phyloP scores from a whole-genome alignment of 2,888 invertebrate species.

The Laspeyria flexula region DNA sequence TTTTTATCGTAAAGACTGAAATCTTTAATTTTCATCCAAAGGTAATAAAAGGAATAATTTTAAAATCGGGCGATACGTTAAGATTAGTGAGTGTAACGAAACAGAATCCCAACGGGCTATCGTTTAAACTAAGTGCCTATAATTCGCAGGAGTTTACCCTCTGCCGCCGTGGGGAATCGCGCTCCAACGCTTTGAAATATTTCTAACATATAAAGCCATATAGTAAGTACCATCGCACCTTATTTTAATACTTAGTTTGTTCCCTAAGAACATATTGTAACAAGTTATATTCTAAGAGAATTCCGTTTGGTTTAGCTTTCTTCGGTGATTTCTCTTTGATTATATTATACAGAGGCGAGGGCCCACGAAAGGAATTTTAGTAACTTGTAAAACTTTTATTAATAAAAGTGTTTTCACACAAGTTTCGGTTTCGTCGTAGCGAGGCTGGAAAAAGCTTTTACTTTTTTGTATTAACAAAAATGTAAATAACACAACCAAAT shows the following conservation, averaged over 20 bases:
- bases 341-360: conserved; percentile 16
- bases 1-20: not conserved
- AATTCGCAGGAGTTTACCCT: conserved; percentile 81
- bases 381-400: conserved; percentile 28
- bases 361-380: conserved; percentile 19
- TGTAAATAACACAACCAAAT: too few species aligned
- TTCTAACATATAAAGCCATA: conserved; percentile 52
- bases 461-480: not conserved
- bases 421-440: conserved; percentile 9
- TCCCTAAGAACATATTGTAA: not conserved
- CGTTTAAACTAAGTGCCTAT: conserved; percentile 82
- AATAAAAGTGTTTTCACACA: conserved; percentile 32
- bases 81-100: conserved; percentile 67
- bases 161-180: conserved; percentile 69
- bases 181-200: conserved; percentile 70
- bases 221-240: conserved; percentile 12
- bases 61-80: conserved; percentile 31
- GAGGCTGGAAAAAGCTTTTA: not conserved
- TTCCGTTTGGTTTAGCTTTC: not conserved
- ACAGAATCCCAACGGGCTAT: conserved; percentile 72
- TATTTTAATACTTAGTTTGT: conserved; percentile 14
- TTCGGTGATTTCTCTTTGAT: conserved; percentile 18
- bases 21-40: not conserved
- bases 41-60: conserved; percentile 15
- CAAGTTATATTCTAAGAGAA: not conserved